These are phyloP conservation scores for Tympanuchus pallidicinctus DNA, from an alignment of 2,113 vertebrate genomes.

Conservation along the genomic window DNA sequence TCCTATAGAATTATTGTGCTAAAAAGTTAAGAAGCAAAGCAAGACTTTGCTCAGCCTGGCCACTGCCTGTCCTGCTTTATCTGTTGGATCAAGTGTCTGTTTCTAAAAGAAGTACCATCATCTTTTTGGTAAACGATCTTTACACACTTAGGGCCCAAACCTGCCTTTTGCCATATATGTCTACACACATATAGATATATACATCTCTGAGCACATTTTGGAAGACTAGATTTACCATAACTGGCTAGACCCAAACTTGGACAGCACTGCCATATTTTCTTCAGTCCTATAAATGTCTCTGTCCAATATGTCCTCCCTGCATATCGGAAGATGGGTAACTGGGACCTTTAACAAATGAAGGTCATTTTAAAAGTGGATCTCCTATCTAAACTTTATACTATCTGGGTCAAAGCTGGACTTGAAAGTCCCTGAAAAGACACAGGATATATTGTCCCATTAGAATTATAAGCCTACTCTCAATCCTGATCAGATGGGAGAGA, in stretches of 20 bases:
- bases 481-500: not conserved
- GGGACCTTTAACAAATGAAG: not conserved
- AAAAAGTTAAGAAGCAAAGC: not conserved
- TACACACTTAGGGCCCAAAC: not conserved
- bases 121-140: not conserved
- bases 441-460: not conserved
- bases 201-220: not conserved
- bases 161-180: not conserved
- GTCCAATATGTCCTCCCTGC: not conserved
- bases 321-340: not conserved
- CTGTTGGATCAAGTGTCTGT: not conserved
- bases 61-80: not conserved
- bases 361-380: not conserved
- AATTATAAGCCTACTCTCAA: not conserved
- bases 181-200: too few species aligned
- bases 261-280: not conserved
- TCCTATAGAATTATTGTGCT: not conserved
- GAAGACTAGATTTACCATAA: not conserved
- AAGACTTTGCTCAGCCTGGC: accelerated
- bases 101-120: not conserved
- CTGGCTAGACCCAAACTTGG: not conserved
- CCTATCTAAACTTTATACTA: not conserved
- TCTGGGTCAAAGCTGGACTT: not conserved
- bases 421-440: not conserved
- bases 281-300: not conserved